Base-by-base conservation (phyloP, 2,888 invertebrate species). In the Mechanitis messenoides region DNA sequence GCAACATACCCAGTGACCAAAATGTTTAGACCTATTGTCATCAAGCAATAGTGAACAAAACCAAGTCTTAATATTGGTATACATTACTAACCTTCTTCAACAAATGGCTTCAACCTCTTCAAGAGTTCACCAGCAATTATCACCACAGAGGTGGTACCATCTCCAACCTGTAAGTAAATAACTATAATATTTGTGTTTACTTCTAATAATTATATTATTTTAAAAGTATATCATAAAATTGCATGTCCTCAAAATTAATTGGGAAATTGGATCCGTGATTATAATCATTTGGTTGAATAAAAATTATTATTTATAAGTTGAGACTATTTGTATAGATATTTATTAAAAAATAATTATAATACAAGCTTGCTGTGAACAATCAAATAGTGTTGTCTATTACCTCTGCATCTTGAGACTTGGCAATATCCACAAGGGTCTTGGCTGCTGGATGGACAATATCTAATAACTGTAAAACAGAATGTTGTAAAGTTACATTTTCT, bases 381-480 rank as follows among this genome's bases (percentile, higher is more conserved):
- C 11, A 28, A 53, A 53, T 53, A 33, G 11, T 45, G 3, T 12
- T 1, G 11, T 2, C 47, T 62, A 74, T 84, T 78, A 96, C 98
- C 94, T 98, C 98, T 35, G 97, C 97, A 92, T 98, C 98, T 83
- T 99, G 99, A 50, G 99, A 99, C 83, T 98, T 98, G 33, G 99
- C 99, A 72, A 99, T 99, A 78, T 99, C 99, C 3, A 99, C 99
- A 69, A 99, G 87, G 0, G 97, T 98, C 84, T 96, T 98, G 0
- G 98, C 99, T 33, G 99, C 99, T 0, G 99, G 99, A 85, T 99
- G 99, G 33, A 99, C 94, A 74, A 99, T 95, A 77, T 99, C 98
- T 73, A 99, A 81, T n/a, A 98, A 92, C 87, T 86, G 80, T 7
- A 63, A 62, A 12, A 61, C 20, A 35, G 55, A 60, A 9, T 42